Conservation (phyloP, 2,113 vertebrate genomes). For the Puma concolor region DNA sequence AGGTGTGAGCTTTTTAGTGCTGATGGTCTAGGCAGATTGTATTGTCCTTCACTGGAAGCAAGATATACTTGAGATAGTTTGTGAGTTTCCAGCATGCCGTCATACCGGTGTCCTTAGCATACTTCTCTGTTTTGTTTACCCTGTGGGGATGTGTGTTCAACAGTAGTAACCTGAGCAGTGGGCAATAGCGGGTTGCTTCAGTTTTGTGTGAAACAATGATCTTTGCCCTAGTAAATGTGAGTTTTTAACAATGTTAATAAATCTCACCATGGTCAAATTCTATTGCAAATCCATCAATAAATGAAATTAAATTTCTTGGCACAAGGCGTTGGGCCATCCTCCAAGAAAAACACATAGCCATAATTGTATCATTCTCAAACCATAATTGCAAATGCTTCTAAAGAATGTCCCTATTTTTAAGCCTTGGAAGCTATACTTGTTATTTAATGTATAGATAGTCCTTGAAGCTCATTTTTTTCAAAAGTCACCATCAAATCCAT, state of each 20-base stretch:
- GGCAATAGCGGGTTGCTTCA: slow-evolving; percentile 45
- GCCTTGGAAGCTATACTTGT: slow-evolving; percentile 51
- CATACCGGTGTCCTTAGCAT: not conserved
- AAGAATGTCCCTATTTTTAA: slow-evolving; percentile 54
- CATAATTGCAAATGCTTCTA: slow-evolving; percentile 17
- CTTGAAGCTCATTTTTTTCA: slow-evolving; percentile 46
- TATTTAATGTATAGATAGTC: not conserved
- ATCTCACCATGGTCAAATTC: slow-evolving; percentile 56
- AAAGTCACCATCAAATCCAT: slow-evolving; percentile 10
- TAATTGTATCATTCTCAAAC: slow-evolving; percentile 39
- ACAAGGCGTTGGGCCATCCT: not conserved
- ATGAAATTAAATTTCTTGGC: slow-evolving; percentile 60
- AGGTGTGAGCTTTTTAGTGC: not conserved
- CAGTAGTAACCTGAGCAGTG: not conserved
- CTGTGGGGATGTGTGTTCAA: slow-evolving; percentile 25
- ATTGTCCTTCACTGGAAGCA: not conserved
- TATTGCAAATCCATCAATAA: slow-evolving; percentile 57
- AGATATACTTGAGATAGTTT: not conserved
- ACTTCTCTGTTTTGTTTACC: slow-evolving; percentile 26
- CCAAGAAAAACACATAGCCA: slow-evolving; percentile 51
- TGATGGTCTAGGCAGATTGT: not conserved
- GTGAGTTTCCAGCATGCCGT: not conserved
- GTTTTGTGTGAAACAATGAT: slow-evolving; percentile 70
- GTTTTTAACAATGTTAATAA: slow-evolving; percentile 70
- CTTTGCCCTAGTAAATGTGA: slow-evolving; percentile 66